Percentiles rank a stretch among this genome's conserved stretches.
These are phyloP conservation scores for Buteo buteo DNA, from an alignment of 2,113 vertebrate species.

Conservation along the genomic window DNA sequence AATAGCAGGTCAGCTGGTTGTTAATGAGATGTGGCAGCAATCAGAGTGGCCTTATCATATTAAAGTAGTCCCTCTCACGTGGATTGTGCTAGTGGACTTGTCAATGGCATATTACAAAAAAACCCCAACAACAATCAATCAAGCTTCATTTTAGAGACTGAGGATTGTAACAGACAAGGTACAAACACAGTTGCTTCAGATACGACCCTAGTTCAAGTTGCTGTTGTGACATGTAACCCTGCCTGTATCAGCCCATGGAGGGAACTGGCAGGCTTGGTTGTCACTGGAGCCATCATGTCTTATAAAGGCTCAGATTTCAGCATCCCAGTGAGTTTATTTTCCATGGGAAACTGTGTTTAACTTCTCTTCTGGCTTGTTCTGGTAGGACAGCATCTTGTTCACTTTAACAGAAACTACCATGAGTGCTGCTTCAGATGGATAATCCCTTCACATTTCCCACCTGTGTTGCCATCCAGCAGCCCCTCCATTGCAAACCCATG, in stretches of 20 bases:
- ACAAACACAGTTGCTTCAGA: neutral
- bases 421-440: neutral
- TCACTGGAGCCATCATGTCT: neutral
- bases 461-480: neutral
- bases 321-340: neutral
- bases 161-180: neutral
- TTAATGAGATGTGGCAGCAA: constrained; percentile 25
- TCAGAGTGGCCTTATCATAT: neutral
- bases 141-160: neutral
- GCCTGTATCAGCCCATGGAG: neutral
- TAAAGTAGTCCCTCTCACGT: neutral
- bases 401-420: neutral
- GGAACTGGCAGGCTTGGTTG: neutral
- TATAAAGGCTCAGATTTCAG: neutral
- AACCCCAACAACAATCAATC: neutral
- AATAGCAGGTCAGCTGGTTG: neutral
- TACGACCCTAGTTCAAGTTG: neutral
- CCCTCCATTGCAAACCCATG: neutral
- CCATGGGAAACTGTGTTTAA: neutral
- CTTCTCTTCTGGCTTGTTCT: neutral
- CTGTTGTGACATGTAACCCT: neutral
- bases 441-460: neutral
- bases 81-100: neutral
- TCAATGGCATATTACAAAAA: neutral
- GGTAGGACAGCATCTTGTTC: neutral